Evolutionary conservation across 53 echinoderm and acorn worm species (phyloP), one percentile per base, ranked within the genome.

Genomic region (Apostichopus leukothele): DNA sequence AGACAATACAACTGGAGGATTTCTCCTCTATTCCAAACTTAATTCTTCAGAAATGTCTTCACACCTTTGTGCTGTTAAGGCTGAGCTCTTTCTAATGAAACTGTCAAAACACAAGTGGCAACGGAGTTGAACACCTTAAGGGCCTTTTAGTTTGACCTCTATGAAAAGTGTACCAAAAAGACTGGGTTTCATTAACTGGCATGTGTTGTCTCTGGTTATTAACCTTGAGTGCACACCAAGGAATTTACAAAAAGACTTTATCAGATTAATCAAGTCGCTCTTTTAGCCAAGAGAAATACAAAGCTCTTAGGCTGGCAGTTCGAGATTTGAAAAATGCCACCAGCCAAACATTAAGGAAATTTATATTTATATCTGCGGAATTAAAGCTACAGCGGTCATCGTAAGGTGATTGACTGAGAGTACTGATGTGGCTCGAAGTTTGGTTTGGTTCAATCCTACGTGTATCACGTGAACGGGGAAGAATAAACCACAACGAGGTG

Each of bases 161-260:
- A 13, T 16, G 11, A 13, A 63, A 63, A 63, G 63, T 63, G 63
- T 11, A 63, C 63, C 63, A 13, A 13, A 63, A 39, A 63, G 11
- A 63, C 63, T 4, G 11, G 63, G 16, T 63, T 63, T 16, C 12
- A 71, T 71, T 16, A 71, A 14, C 71, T 4, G 18, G 16, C 71
- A 71, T n/a, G 5, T 71, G 71, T 71, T 71, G 21, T 16, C 13
- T 14, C 50, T 79, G 79, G 79, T 79, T 79, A 7, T 53, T 79
- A 79, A 79, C 79, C 79, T 79, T 79, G 79, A 52, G 52, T 50
- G 9, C n/a, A 16, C 53, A 79, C 79, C 51, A 79, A 79, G 19
- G 7, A 79, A 63, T 4, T 63, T 61, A 61, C 13, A 63, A 63
- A 16, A 16, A 63, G 63, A 6, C 63, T 63, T 63, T 63, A 63